Percentiles rank a stretch among this genome's conserved stretches.
These are phyloP conservation scores for Yponomeuta malinellus DNA, from an alignment of 2,888 invertebrate species.

Conservation along the genomic window DNA sequence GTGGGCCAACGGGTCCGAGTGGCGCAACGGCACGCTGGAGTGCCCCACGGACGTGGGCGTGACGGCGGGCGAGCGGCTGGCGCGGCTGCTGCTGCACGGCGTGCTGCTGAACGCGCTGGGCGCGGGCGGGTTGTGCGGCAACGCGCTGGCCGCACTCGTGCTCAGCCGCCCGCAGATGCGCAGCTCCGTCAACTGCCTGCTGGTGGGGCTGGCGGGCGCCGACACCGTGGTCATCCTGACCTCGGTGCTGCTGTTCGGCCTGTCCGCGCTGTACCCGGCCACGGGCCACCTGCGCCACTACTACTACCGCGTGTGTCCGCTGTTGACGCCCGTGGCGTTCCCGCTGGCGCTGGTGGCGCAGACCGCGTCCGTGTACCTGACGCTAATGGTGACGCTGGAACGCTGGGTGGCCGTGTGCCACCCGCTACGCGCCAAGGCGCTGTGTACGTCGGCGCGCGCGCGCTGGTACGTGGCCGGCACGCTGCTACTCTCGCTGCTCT, in stretches of 20 bases:
- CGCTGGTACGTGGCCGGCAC: conserved; percentile 90
- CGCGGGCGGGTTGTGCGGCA: conserved; percentile 90
- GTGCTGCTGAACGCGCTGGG: conserved; percentile 87
- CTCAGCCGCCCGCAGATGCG: conserved; percentile 95
- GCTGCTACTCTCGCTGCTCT: conserved; percentile 85
- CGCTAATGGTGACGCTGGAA: conserved; percentile 92
- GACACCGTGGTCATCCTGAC: conserved; percentile 94
- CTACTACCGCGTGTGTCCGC: conserved; percentile 86
- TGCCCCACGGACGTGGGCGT: conserved; percentile 60
- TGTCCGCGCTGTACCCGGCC: conserved; percentile 90
- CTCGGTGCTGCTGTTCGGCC: conserved; percentile 89
- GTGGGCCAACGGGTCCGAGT: conserved; percentile 25
- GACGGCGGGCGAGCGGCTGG: conserved; percentile 71
- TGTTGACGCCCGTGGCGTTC: conserved; percentile 85
- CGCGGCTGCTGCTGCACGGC: conserved; percentile 89
- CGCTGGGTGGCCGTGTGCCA: conserved; percentile 96
- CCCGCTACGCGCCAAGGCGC: conserved; percentile 89
- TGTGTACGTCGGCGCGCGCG: conserved; percentile 93
- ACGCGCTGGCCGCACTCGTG: conserved; percentile 92
- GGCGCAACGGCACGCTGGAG: conserved; percentile 25
- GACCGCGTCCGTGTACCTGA: conserved; percentile 95
- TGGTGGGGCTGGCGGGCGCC: conserved; percentile 94
- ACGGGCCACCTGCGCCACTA: conserved; percentile 85
- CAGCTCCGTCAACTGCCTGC: conserved; percentile 95
- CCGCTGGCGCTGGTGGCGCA: conserved; percentile 92